Evolutionary conservation across 2,888 invertebrate genomes (phyloP), one percentile per base, ranked within the genome.

Genomic region (Dryococelus australis): DNA sequence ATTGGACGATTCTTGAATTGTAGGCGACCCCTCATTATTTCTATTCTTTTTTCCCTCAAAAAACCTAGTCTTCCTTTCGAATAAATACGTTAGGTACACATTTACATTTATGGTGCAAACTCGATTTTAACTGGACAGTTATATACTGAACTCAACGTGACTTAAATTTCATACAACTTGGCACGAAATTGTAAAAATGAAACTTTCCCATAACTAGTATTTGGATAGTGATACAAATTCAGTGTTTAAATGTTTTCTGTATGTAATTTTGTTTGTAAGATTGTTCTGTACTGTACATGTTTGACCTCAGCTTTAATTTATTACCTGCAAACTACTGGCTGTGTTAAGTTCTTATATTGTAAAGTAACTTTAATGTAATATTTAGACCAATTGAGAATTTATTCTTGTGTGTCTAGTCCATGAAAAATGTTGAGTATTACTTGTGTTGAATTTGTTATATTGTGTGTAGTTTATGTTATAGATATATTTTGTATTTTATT

Each of bases 271-370:
- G 16, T 24, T 65, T 65, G 65, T 24, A 8, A 10, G n/a, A 0
- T 65, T 16, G 6, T 65, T 65, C 65, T 65, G 8, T 65, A 20
- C 65, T 65, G 65, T 65, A 65, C 65, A 5, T n/a, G 65, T 65
- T 65, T 24, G 65, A 65, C 65, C 65, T 65, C 65, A 65, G 65
- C 65, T 65, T n/a, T 65, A n/a, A 65, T 65, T 65, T 65, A 65
- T n/a, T n/a, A 65, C 65, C 65, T 65, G 20, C 24, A 65, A 65
- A 65, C 20, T 3, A 1, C 16, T 65, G 65, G 65, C 65, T 65
- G 65, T 65, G 65, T 65, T 65, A 65, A 65, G 65, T 65, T 65
- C 65, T 65, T 51, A 51, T 65, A 65, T 65, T 24, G n/a, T 24
- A 9, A 65, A 65, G 65, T 24, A 65, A 65, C 13, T 20, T 65